phyloP scores from a whole-genome alignment of 1,140 invertebrate species.

The Metaphire vulgaris region DNA sequence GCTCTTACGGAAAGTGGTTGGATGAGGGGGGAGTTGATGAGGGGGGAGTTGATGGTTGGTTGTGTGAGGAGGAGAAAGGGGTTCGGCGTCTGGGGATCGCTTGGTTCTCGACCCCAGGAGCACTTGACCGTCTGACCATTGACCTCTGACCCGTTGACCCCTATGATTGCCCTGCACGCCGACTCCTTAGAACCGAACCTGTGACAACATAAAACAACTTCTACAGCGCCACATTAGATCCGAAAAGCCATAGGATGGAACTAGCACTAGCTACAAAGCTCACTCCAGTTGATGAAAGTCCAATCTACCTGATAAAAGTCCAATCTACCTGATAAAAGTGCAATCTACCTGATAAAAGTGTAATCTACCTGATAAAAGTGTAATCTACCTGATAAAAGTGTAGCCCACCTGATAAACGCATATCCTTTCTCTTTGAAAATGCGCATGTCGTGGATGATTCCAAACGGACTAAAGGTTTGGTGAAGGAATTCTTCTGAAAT shows the following conservation, averaged over 20 bases:
- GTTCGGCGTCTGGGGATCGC: too few relatives aligned
- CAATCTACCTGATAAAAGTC: too few relatives aligned
- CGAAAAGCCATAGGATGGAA: too few relatives aligned
- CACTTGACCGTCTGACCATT: constrained; percentile 94
- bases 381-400: too few relatives aligned
- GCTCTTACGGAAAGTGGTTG: too few relatives aligned
- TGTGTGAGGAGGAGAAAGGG: neutral
- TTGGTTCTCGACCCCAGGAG: constrained; percentile 91
- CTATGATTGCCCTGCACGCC: constrained; percentile 93
- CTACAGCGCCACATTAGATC: too few relatives aligned
- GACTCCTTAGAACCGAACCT: constrained; percentile 96
- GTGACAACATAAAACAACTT: too few relatives aligned
- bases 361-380: too few relatives aligned
- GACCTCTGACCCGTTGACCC: constrained; percentile 94
- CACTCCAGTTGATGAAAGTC: too few relatives aligned
- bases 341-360: too few relatives aligned
- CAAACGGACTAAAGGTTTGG: constrained; percentile 89
- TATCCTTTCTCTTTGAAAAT: constrained; percentile 99
- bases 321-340: too few relatives aligned
- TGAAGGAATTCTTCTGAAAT: constrained; percentile 95
- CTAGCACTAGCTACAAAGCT: too few relatives aligned
- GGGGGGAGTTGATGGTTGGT: neutral
- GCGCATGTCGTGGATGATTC: constrained; percentile 91
- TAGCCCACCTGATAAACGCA: constrained; percentile 88
- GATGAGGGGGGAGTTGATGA: neutral